Base-by-base conservation (phyloP, 2,888 invertebrate species). In the Lycocerus yunnanus region DNA sequence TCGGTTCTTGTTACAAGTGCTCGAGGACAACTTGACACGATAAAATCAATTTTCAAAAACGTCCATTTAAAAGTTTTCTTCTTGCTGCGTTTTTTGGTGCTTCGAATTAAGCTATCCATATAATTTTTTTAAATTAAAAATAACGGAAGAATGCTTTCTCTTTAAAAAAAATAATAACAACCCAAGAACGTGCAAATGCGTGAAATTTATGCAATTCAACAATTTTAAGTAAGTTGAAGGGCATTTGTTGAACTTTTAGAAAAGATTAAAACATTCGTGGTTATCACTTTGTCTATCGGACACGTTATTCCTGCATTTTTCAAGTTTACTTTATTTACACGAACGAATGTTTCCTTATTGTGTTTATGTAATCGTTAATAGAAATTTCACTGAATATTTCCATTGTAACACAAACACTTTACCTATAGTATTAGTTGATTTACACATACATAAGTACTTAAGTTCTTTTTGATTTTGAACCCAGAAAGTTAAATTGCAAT, bases 191-290 rank as follows among this genome's bases (percentile, higher is more conserved):
- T 63, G 20, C 61, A 20, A 63, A 20, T 63, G 61, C 61, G 61
- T 63, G 20, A 63, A 63, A 63, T 63, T 63, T 63, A 63, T 63
- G 16, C 61, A 15, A 16, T 18, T 63, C 6, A 60, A 63, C 13
- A 63, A 63, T 15, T 18, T 16, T 1, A 63, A 18, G 16, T 63
- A 63, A 63, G 61, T 63, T 63, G 61, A 63, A 63, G 61, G 61
- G 61, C 61, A 63, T 63, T 63, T 63, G 61, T 63, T 63, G 61
- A 63, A 63, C 61, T 63, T 63, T 16, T 63, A 63, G 2, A n/a
- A 20, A 18, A 63, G 61, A 63, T 61, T 27, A 27, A 24, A 27
- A 27, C 27, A 27, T 43, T 43, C 43, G 43, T 43, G 43, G 43
- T 43, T 43, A 43, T 43, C 43, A 43, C 43, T n/a, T 43, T 43